phyloP scores from a whole-genome alignment of 1,140 invertebrate species.

The Asobara japonica region DNA sequence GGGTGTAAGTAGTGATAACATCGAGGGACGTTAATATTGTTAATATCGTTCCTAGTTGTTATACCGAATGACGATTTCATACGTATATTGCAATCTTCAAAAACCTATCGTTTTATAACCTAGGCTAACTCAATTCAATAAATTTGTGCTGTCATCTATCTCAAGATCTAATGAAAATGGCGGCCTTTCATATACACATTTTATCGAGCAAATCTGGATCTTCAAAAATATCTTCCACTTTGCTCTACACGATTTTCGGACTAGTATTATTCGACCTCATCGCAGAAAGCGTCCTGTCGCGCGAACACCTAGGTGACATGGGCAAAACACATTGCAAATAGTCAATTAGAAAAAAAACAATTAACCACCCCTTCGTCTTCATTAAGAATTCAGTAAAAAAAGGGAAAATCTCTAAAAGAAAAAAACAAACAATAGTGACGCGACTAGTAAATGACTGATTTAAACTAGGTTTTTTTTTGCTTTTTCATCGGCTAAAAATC shows the following conservation, averaged over 20 bases:
- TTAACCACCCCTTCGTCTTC: constrained; percentile 1
- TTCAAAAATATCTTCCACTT: too few relatives aligned
- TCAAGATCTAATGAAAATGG: too few relatives aligned
- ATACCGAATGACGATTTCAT: too few relatives aligned
- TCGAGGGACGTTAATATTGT: too few relatives aligned
- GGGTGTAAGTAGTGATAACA: too few relatives aligned
- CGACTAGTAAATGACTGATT: constrained; percentile 68
- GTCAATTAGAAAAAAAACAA: constrained; percentile 18
- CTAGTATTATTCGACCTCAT: constrained; percentile 34
- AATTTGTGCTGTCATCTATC: too few relatives aligned
- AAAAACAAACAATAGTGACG: constrained; percentile 49
- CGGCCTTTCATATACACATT: too few relatives aligned
- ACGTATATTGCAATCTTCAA: too few relatives aligned
- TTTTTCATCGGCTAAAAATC: constrained; percentile 25
- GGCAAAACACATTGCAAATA: constrained; percentile 28
- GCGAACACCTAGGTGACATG: constrained; percentile 25
- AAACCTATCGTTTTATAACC: too few relatives aligned
- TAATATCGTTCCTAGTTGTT: too few relatives aligned
- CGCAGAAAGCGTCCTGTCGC: constrained; percentile 23
- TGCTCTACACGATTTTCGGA: constrained; percentile 19
- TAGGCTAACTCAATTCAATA: too few relatives aligned
- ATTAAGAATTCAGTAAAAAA: constrained; percentile 17
- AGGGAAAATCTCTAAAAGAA: constrained; percentile 15
- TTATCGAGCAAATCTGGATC: too few relatives aligned
- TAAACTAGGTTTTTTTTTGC: constrained; percentile 51